phyloP scores from a whole-genome alignment of 2,888 invertebrate genomes.

The Synergus japonicus region DNA sequence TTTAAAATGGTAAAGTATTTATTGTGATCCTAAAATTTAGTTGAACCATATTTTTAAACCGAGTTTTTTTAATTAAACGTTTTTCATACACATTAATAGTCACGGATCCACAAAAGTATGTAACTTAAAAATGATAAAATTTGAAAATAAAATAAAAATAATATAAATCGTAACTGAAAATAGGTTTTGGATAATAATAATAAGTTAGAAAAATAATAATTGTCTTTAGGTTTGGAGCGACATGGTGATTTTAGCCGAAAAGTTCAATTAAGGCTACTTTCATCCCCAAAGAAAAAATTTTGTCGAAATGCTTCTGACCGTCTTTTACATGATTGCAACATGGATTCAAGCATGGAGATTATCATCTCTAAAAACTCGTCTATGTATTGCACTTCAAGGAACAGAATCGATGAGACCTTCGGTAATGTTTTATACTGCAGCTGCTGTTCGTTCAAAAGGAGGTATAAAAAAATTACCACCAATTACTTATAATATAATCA shows the following conservation, averaged over 20 bases:
- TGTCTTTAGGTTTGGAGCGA: not conserved
- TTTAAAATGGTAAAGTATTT: not conserved
- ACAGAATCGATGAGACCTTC: slow-evolving; percentile 63
- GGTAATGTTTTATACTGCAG: slow-evolving; percentile 69
- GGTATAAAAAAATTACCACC: slow-evolving; percentile 60
- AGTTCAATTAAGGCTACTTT: not conserved
- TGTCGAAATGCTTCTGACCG: slow-evolving; percentile 85
- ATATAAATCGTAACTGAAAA: not conserved
- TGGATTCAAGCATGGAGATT: slow-evolving; percentile 90
- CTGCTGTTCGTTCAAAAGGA: slow-evolving; percentile 57
- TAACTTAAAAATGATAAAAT: not conserved
- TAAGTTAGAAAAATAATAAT: not conserved
- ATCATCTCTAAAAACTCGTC: slow-evolving; percentile 83
- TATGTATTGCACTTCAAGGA: slow-evolving; percentile 76
- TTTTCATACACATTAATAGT: no score
- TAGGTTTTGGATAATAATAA: not conserved
- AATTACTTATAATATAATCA: not conserved
- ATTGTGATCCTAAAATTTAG: not conserved
- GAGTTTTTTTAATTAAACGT: not conserved
- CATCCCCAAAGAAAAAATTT: not conserved
- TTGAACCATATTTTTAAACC: no score
- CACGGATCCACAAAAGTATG: not conserved
- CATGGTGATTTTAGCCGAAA: not conserved
- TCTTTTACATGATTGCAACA: slow-evolving; percentile 91
- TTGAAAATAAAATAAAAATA: not conserved